Percentiles rank a stretch among this genome's conserved stretches.
Conservation (phyloP, 1,140 invertebrate species). For the Drosophila baimaii region DNA sequence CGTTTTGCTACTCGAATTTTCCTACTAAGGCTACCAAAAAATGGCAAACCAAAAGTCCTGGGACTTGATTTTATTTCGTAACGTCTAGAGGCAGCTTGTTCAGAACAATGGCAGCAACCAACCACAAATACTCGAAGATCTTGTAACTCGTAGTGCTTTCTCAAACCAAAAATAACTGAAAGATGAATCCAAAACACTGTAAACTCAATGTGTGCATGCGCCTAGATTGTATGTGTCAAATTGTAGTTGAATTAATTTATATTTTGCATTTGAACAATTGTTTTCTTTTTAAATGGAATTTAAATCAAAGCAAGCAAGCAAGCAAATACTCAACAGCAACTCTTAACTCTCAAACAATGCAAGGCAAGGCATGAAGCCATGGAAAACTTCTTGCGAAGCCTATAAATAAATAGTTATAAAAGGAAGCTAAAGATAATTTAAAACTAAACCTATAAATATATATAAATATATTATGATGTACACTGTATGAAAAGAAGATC, state of each 20-base stretch:
- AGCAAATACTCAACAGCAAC: constrained; percentile 70
- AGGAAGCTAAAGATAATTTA: constrained; percentile 47
- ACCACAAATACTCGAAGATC: constrained; percentile 62
- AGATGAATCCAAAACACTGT: constrained; percentile 50
- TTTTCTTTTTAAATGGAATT: constrained; percentile 54
- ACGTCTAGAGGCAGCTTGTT: constrained; percentile 54
- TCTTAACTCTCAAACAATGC: constrained; percentile 55
- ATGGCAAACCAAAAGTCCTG: constrained; percentile 22
- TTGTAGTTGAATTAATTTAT: constrained; percentile 72
- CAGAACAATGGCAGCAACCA: constrained; percentile 42
- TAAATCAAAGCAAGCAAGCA: constrained; percentile 64
- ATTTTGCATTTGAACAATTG: constrained; percentile 62
- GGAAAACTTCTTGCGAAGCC: constrained; percentile 56
- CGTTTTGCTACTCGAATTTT: constrained; percentile 77
- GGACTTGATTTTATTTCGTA: constrained; percentile 53
- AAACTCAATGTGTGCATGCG: constrained; percentile 67
- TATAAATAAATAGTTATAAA: constrained; percentile 68
- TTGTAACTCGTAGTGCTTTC: constrained; percentile 72
- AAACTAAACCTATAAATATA: constrained; percentile 41
- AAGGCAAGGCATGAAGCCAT: constrained; percentile 37
- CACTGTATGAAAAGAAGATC: constrained; percentile 34
- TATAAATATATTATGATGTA: constrained; percentile 55
- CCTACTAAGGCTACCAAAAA: constrained; percentile 64
- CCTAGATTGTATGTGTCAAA: constrained; percentile 54
- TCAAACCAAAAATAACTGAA: constrained; percentile 67